Base-by-base conservation (phyloP, 1,140 invertebrate species). In the Metopolophium dirhodum region DNA sequence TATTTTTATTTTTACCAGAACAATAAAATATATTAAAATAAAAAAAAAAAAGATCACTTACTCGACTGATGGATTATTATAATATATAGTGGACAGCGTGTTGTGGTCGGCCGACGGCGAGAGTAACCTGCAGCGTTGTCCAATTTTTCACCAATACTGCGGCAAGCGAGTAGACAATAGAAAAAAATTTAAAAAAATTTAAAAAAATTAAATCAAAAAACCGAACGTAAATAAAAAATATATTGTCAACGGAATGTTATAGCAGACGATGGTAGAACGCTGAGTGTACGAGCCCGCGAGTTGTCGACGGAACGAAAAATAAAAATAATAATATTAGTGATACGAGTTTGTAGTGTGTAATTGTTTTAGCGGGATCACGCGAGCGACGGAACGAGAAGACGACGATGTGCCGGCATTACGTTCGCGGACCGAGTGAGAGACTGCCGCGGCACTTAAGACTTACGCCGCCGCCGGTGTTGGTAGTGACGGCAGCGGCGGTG, bases 361-460 rank as follows among this genome's bases (percentile, higher is more conserved):
- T 45, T 91, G 49, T 90, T 91, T 91, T 85, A 83, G 82, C 77
- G 77, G 68, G 68, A 83, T 37, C 91, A 54, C 91, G 91, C 77
- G 91, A 92, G 91, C 49, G 68, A 92, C 68, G 90, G 90, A 37
- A 90, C 82, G 91, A 93, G 91, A 93, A 93, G 91, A 86, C 91
- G 91, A 93, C 91, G 91, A 93, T 86, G 91, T 93, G 91, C 82
- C 91, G 91, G 91, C 91, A 54, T 93, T 93, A 93, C 91, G 91
- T 93, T 93, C 91, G 91, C 91, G 91, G 91, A 93, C 91, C 91
- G 91, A 93, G 91, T 92, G 90, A 92, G 90, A 85, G 82, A 93
- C 91, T 93, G 47, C 37, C 91, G 49, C 82, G 91, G 77, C 77
- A 93, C 91, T 93, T 93, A 93, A 93, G 91, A 93, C 91, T 93